A percentile compares a stretch with the other conserved stretches of the same genome.
These are phyloP conservation scores for Lordiphosa clarofinis DNA, from an alignment of 1,140 invertebrate species.

Conservation along the genomic window DNA sequence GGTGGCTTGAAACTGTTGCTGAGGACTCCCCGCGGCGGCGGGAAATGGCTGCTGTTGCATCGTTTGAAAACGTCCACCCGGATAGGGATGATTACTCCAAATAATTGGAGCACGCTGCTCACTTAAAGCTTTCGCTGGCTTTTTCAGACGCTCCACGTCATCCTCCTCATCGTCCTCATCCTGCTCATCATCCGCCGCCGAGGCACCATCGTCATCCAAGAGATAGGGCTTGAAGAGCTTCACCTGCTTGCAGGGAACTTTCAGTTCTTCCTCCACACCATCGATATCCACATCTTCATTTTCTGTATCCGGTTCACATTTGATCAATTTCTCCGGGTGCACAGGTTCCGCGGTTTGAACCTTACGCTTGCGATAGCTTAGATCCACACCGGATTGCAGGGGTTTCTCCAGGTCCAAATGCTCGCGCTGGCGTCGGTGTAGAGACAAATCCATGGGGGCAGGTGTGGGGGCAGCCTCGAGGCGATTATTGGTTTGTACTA, in stretches of 20 bases:
- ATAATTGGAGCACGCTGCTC: conserved; percentile 57
- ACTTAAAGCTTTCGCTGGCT: conserved; percentile 41
- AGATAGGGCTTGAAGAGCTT: conserved; percentile 87
- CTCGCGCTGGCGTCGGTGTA: conserved; percentile 31
- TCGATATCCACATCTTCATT: conserved; percentile 29
- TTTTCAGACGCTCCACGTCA: conserved; percentile 72
- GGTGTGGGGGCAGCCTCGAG: conserved; percentile 40
- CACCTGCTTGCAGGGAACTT: conserved; percentile 79
- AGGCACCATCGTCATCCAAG: conserved; percentile 79
- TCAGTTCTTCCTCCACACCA: conserved; percentile 35
- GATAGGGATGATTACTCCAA: conserved; percentile 61
- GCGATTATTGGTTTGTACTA: conserved; percentile 18
- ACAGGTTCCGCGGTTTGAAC: conserved; percentile 30
- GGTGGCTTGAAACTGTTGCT: conserved; percentile 43
- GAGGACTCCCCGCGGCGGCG: conserved; percentile 57
- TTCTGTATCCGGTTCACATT: conserved; percentile 42
- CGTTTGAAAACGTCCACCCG: conserved; percentile 35
- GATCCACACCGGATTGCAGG: conserved; percentile 44
- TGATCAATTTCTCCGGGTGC: conserved; percentile 54
- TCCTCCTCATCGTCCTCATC: conserved; percentile 66
- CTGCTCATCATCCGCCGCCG: conserved; percentile 69
- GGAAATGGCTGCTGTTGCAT: conserved; percentile 51
- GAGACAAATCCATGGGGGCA: conserved; percentile 67
- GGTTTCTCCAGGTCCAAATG: conserved; percentile 22
- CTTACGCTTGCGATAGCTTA: conserved; percentile 72